Evolutionary conservation across 2,888 invertebrate species (phyloP).

Genomic region (Exephanes ischioxanthus): DNA sequence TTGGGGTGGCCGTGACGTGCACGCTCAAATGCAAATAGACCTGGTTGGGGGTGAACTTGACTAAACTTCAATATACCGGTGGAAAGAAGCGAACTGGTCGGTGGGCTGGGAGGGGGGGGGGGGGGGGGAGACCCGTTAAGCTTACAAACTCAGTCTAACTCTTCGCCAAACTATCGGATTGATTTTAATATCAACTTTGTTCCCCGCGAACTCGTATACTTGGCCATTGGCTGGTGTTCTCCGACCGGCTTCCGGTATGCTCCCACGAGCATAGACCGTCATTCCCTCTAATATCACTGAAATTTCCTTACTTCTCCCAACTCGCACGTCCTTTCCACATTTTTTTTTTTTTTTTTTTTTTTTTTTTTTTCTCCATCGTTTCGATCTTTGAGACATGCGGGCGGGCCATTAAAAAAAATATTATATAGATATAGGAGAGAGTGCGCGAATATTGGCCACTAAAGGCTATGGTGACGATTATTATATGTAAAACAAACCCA

Average conservation of each 20-base stretch:
- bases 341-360: constrained; percentile 57
- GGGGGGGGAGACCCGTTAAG: constrained; percentile 70
- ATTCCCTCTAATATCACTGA: constrained; percentile 13
- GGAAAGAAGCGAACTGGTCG: constrained; percentile 66
- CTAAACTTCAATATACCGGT: constrained; percentile 80
- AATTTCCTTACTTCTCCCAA: constrained; percentile 30
- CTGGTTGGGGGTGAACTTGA: constrained; percentile 78
- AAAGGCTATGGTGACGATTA: too few relatives aligned
- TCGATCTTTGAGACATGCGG: background rate
- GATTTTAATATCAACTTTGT: constrained; percentile 84
- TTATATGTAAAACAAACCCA: too few relatives aligned
- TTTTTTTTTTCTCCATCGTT: constrained; percentile 35
- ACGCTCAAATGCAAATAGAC: constrained; percentile 80
- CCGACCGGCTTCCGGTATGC: background rate
- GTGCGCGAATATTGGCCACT: too few relatives aligned
- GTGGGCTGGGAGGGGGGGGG: constrained; percentile 1
- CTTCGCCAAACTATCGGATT: constrained; percentile 81
- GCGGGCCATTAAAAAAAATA: background rate
- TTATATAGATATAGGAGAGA: background rate
- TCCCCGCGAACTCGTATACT: constrained; percentile 73
- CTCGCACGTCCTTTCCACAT: constrained; percentile 43
- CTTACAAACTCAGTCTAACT: constrained; percentile 81
- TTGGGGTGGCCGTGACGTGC: constrained; percentile 57
- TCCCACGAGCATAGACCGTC: constrained; percentile 27
- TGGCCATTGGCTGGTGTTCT: constrained; percentile 58